These are phyloP conservation scores for Strix uralensis DNA, from an alignment of 2,113 vertebrate species.

Conservation along the genomic window DNA sequence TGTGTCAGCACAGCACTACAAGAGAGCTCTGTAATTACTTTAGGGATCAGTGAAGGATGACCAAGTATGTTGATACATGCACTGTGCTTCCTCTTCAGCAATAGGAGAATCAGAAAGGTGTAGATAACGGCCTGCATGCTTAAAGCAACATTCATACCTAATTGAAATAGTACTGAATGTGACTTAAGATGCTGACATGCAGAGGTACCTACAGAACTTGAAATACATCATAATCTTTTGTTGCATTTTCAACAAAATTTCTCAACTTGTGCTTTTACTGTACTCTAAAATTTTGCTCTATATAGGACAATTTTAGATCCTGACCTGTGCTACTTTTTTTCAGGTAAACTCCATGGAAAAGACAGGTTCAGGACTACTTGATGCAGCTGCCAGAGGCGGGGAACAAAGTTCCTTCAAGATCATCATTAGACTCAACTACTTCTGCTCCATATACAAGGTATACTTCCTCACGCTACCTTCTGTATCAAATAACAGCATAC, in stretches of 20 bases:
- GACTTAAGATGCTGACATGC: neutral
- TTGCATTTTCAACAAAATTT: neutral
- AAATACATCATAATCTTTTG: neutral
- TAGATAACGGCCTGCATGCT: neutral
- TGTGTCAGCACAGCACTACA: neutral
- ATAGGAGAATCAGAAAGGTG: neutral
- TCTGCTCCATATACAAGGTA: neutral
- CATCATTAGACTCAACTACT: neutral
- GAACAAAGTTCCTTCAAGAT: neutral
- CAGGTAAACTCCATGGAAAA: neutral
- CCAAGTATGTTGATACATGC: neutral
- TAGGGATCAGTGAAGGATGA: neutral
- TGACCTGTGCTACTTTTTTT: neutral
- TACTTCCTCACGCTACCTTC: neutral
- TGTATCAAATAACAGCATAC: neutral
- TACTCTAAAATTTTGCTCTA: neutral
- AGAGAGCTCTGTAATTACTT: neutral
- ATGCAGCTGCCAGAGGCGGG: neutral
- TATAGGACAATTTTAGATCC: neutral
- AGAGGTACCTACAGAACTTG: neutral
- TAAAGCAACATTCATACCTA: neutral
- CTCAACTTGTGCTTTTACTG: neutral
- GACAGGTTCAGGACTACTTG: neutral
- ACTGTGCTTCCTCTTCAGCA: neutral
- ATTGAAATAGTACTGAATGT: neutral